Percentiles rank a stretch among this genome's conserved stretches.
Conservation (phyloP, 2,888 invertebrate genomes). For the Folsomia candida region DNA sequence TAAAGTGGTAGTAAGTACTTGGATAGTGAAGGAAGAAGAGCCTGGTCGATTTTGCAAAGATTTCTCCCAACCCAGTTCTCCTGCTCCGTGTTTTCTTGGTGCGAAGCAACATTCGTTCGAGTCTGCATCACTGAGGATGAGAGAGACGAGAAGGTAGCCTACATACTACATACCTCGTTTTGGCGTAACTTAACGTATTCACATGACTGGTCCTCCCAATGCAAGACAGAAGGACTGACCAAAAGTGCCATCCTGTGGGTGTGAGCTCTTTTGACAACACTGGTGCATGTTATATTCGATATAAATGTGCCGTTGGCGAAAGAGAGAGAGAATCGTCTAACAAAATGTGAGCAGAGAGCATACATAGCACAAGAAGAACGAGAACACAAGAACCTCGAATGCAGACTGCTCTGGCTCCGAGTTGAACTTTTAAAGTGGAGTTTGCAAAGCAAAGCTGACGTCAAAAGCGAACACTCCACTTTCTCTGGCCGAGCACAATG, state of each 20-base stretch:
- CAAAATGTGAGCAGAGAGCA: neutral
- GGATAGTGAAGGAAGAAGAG: neutral
- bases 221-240: neutral
- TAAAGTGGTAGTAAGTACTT: neutral
- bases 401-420: neutral
- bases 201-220: neutral
- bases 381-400: neutral
- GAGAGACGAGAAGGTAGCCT: no score
- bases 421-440: constrained; percentile 1
- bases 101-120: no score
- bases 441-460: constrained; percentile 30
- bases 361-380: neutral
- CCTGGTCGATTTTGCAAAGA: neutral
- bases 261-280: neutral
- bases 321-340: neutral
- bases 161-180: no score
- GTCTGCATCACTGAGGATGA: no score
- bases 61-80: no score
- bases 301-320: neutral
- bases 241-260: neutral
- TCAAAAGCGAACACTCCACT: constrained; percentile 31
- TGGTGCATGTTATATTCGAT: neutral
- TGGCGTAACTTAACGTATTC: no score
- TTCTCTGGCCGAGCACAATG: constrained; percentile 4
- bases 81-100: no score